Evolutionary conservation across 2,113 vertebrate genomes (phyloP), one percentile per base, ranked within the genome.

Genomic region (Gila orcuttii): DNA sequence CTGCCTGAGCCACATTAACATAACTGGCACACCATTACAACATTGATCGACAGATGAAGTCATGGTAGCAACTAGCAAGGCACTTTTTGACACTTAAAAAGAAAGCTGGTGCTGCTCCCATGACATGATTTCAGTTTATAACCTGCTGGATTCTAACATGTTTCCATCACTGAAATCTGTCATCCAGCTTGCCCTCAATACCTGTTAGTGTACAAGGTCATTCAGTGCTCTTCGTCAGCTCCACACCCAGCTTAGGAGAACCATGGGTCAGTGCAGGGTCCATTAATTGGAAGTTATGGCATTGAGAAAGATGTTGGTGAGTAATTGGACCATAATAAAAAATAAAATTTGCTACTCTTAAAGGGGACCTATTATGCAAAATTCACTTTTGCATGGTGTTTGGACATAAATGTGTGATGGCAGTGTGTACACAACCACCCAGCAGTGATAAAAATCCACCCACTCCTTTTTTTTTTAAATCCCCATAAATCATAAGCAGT

Each of bases 81-180:
- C 28, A 28, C 28, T 28, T 28, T 28, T 28, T 28, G 28, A 28
- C 28, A 28, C 28, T 62, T 3, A 87, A 89, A 89, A 79, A 23
- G 81, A 42, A 84, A 69, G 66, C 80, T 89, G 82, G 79, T 71
- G 86, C 28, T 86, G 23, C 19, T 45, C 75, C 82, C n/a, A 75
- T 68, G 47, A 88, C 42, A 85, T 82, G 84, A 31, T 88, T 36
- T 50, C 62, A 77, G 78, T 85, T 25, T 77, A 87, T 52, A 85
- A 82, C 57, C 87, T 88, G 39, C 78, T 81, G 15, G 59, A 82
- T 66, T 1, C 52, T 39, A 79, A 85, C 21, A 85, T 85, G 83
- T 82, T 82, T 59, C 78, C 71, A 25, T 86, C 69, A 60, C 33
- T 69, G 13, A 69, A 69, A 69, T 69, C 66, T 69, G 66, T 69